These are phyloP conservation scores for Galaxias olidus DNA, from an alignment of 2,797 vertebrate species.

Conservation along the genomic window DNA sequence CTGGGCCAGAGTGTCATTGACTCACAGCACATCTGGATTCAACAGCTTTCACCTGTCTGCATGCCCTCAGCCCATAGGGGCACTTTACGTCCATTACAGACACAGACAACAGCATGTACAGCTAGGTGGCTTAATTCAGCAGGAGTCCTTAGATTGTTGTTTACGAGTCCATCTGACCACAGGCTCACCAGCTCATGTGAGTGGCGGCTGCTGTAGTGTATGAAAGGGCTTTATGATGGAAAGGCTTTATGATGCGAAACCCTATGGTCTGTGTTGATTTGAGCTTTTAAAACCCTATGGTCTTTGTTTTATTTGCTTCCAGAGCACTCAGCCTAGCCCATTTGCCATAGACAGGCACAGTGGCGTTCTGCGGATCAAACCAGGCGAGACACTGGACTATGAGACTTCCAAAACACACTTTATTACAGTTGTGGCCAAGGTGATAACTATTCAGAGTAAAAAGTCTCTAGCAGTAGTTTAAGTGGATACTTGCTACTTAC, in stretches of 20 bases:
- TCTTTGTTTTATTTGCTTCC: slow-evolving; percentile 35
- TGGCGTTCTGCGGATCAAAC: slow-evolving; percentile 87
- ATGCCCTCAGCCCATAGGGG: slow-evolving; percentile 44
- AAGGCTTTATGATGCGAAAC: slow-evolving; percentile 30
- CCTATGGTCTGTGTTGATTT: slow-evolving; percentile 15
- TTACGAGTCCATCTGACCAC: slow-evolving; percentile 42
- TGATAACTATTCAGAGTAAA: slow-evolving; percentile 54
- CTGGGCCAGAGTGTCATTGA: slow-evolving; percentile 49
- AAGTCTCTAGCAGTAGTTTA: neutral
- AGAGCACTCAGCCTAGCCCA: slow-evolving; percentile 66
- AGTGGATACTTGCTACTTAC: neutral
- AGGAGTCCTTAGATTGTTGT: slow-evolving; percentile 31
- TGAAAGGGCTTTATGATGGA: neutral
- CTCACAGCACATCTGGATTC: slow-evolving; percentile 54
- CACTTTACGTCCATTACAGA: slow-evolving; percentile 51
- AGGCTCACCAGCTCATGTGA: slow-evolving; percentile 3
- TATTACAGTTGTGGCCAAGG: slow-evolving; percentile 87
- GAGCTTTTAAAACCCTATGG: slow-evolving; percentile 27
- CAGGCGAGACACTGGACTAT: slow-evolving; percentile 83
- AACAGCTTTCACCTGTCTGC: slow-evolving; percentile 53
- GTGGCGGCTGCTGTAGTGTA: slow-evolving; percentile 24
- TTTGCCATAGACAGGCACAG: slow-evolving; percentile 89
- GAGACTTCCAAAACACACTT: slow-evolving; percentile 89
- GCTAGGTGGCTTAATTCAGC: slow-evolving; percentile 34
- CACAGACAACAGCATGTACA: slow-evolving; percentile 19